phyloP scores from a whole-genome alignment of 2,888 invertebrate genomes.

The Epistrophe grossulariae region DNA sequence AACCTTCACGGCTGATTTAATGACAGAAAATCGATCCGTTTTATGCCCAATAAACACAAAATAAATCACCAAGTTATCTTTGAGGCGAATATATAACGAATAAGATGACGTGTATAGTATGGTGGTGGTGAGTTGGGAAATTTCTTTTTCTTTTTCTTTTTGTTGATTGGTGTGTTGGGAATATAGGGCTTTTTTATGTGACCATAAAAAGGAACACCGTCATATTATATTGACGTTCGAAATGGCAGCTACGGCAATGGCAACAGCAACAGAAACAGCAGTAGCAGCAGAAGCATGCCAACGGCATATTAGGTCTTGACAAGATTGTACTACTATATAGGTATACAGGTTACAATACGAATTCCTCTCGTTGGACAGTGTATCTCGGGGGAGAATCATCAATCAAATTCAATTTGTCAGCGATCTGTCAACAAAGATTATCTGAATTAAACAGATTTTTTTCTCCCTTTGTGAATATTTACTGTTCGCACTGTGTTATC shows the following conservation, averaged over 20 bases:
- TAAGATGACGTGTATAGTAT: background rate
- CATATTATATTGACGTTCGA: background rate
- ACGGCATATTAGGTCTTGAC: conserved; percentile 36
- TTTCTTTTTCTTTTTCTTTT: conserved; percentile 3
- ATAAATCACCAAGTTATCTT: conserved; percentile 39
- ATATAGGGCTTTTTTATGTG: background rate
- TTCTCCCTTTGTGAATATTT: background rate
- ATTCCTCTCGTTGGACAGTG: background rate
- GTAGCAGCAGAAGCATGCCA: conserved; percentile 10
- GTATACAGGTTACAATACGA: background rate
- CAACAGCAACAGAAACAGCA: background rate
- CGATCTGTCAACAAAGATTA: conserved; percentile 63
- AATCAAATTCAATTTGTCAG: conserved; percentile 66
- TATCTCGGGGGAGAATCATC: conserved; percentile 49
- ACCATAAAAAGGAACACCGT: conserved; percentile 29
- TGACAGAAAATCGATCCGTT: conserved; percentile 62
- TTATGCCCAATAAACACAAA: conserved; percentile 56
- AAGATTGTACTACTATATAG: conserved; percentile 9
- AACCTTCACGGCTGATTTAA: conserved; percentile 57
- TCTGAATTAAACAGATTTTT: conserved; percentile 49
- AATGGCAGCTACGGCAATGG: background rate
- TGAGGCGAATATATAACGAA: background rate
- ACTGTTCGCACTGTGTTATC: background rate
- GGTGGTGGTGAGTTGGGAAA: background rate
- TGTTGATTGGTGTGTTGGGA: background rate